Conservation (phyloP, 2,888 invertebrate species). For the Campoplex capitator region DNA sequence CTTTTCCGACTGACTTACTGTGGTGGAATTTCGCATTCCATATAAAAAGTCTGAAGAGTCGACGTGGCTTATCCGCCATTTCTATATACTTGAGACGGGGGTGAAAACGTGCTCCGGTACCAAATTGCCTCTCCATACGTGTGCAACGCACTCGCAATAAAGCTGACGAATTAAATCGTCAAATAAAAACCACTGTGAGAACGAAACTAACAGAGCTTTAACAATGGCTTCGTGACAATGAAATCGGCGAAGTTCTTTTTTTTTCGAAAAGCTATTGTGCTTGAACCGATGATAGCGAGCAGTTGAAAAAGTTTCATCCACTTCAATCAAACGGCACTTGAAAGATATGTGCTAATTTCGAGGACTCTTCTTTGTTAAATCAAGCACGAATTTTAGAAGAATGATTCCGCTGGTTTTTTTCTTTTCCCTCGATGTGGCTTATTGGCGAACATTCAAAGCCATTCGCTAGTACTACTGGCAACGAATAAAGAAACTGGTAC, state of each 20-base stretch:
- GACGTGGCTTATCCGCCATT: conserved; percentile 66
- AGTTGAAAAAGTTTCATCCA: background rate
- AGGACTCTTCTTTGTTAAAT: background rate
- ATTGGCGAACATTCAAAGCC: background rate
- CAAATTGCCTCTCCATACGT: conserved; percentile 23
- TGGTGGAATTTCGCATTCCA: conserved; percentile 15
- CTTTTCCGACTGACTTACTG: conserved; percentile 49
- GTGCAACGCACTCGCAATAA: conserved; percentile 4
- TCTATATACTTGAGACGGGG: conserved; percentile 49
- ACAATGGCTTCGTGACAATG: background rate
- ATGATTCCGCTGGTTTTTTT: background rate
- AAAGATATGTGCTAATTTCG: background rate
- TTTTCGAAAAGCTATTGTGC: background rate
- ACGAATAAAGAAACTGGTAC: too few species aligned
- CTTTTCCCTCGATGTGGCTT: background rate
- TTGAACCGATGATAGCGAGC: background rate
- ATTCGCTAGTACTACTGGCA: background rate
- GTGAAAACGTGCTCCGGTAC: conserved; percentile 45
- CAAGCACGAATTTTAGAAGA: background rate
- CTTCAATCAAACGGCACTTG: background rate
- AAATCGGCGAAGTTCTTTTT: background rate
- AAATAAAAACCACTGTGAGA: background rate
- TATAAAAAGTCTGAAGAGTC: conserved; percentile 57
- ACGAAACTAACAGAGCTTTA: background rate
- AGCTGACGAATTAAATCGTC: conserved; percentile 22